Percentiles rank a stretch among this genome's conserved stretches.
Conservation (phyloP, 2,888 invertebrate species). For the Ariolimax columbianus region DNA sequence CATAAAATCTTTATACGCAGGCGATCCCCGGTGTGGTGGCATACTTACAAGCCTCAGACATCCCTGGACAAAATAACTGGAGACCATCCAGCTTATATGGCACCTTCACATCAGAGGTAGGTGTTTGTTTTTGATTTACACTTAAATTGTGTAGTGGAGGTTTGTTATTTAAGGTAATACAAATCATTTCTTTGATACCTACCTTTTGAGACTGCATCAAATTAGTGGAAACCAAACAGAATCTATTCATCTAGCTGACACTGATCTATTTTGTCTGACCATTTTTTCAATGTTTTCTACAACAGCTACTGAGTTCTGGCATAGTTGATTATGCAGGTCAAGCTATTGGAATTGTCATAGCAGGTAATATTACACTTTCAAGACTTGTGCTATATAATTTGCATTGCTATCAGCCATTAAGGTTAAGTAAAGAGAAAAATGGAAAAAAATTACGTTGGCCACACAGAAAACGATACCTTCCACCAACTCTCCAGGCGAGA, state of each 20-base stretch:
- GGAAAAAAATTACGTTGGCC: too few relatives aligned
- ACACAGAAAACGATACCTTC: too few relatives aligned
- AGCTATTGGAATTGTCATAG: slow-evolving; percentile 87
- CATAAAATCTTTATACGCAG: not conserved
- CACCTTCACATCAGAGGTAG: not conserved
- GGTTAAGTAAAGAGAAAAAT: too few relatives aligned
- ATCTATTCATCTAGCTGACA: not conserved
- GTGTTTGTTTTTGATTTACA: not conserved
- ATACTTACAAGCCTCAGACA: slow-evolving; percentile 82
- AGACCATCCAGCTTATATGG: slow-evolving; percentile 64
- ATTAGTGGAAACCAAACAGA: not conserved
- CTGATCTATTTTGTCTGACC: not conserved
- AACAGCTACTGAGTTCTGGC: slow-evolving; percentile 79
- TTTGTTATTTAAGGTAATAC: not conserved
- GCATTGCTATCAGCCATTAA: too few relatives aligned
- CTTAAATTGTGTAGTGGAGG: not conserved
- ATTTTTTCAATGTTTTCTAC: not conserved
- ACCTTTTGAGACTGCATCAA: not conserved
- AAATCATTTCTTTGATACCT: not conserved
- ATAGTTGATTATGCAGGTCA: slow-evolving; percentile 85
- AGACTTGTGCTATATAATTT: not conserved
- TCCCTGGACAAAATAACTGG: slow-evolving; percentile 85
- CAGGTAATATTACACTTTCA: slow-evolving; percentile 78
- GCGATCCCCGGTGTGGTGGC: not conserved
- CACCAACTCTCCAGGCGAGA: too few relatives aligned